Conservation (phyloP, 2,797 vertebrate genomes). For the Mycteria americana region DNA sequence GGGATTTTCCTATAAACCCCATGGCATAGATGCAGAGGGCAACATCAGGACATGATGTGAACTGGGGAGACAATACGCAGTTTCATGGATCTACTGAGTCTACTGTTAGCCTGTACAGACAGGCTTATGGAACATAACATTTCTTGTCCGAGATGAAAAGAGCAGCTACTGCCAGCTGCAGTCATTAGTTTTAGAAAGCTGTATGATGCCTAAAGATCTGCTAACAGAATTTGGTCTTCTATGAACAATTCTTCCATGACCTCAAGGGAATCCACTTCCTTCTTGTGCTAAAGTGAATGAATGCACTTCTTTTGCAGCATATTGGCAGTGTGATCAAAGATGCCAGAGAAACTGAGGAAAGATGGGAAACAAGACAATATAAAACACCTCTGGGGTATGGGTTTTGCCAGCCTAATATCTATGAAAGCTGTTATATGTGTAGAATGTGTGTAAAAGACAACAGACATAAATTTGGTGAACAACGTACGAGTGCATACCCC, state of each 20-base stretch:
- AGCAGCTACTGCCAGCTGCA: not conserved
- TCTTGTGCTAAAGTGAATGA: not conserved
- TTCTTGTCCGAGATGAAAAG: not conserved
- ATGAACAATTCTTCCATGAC: not conserved
- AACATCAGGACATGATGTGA: not conserved
- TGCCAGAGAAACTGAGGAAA: not conserved
- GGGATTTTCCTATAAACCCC: not conserved
- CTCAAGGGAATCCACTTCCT: not conserved
- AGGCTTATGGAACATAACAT: not conserved
- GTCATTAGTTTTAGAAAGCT: not conserved
- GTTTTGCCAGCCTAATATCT: not conserved
- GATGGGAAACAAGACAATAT: not conserved
- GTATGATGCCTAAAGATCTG: not conserved
- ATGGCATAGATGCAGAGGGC: not conserved
- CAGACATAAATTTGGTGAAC: not conserved
- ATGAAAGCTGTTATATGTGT: not conserved
- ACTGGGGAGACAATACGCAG: not conserved
- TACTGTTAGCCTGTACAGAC: not conserved
- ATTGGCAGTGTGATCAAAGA: fast-evolving
- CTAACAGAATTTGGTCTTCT: not conserved
- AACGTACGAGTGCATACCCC: not conserved
- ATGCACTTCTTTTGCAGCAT: not conserved
- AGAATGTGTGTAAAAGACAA: not conserved
- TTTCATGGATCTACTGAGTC: not conserved
- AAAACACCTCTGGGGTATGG: not conserved